A percentile compares a stretch with the other conserved stretches of the same genome.
phyloP scores from a whole-genome alignment of 2,888 invertebrate species.

The Geophilus truncorum region DNA sequence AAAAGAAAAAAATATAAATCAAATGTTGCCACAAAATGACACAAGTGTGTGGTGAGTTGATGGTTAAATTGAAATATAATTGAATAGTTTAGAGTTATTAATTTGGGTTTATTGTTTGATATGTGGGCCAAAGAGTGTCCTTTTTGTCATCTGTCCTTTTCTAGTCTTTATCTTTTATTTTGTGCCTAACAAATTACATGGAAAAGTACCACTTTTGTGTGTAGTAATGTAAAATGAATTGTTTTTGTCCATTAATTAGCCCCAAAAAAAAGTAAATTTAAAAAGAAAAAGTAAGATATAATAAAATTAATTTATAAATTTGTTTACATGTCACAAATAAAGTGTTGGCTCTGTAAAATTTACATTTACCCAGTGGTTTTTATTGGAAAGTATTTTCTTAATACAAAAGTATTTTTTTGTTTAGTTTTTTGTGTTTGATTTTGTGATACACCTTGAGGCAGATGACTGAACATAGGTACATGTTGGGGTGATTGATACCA shows the following conservation, averaged over 20 bases:
- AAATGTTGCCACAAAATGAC: neutral
- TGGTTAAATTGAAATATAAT: neutral
- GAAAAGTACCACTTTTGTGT: neutral
- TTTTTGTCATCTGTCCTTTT: constrained; percentile 26
- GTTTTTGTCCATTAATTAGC: neutral
- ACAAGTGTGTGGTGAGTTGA: neutral
- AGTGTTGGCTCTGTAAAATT: neutral
- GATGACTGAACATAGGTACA: neutral
- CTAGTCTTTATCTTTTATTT: constrained; percentile 25
- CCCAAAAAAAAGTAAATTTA: neutral
- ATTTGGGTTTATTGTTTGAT: neutral
- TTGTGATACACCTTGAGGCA: neutral
- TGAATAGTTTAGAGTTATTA: neutral
- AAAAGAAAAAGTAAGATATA: neutral
- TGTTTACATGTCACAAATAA: neutral
- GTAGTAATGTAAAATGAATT: neutral
- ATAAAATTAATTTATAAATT: neutral
- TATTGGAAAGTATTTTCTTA: constrained; percentile 7
- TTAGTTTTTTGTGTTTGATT: too few species aligned
- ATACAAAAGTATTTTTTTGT: neutral
- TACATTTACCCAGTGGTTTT: neutral
- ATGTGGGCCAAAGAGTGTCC: constrained; percentile 1
- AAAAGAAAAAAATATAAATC: neutral
- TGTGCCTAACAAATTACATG: neutral
- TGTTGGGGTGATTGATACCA: constrained; percentile 1